phyloP scores from a whole-genome alignment of 2,888 invertebrate genomes.

The Aleiodes testaceus region DNA sequence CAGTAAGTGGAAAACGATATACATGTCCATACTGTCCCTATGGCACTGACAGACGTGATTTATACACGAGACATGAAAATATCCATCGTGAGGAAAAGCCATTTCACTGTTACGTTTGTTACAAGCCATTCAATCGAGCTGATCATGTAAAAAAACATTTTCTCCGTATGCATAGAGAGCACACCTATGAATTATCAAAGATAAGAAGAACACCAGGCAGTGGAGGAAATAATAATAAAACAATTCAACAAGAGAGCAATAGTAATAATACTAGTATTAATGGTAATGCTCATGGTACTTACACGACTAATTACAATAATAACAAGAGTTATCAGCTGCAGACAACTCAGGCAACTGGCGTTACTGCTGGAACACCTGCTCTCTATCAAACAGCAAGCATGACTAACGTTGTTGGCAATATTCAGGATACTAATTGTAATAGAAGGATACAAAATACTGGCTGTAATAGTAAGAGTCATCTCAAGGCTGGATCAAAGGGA shows the following conservation, averaged over 20 bases:
- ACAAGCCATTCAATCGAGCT: conserved; percentile 94
- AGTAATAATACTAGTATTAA: conserved; percentile 48
- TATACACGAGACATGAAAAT: conserved; percentile 93
- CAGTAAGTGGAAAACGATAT: conserved; percentile 80
- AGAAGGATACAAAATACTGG: conserved; percentile 67
- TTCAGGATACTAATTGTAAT: conserved; percentile 59
- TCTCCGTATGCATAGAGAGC: conserved; percentile 91
- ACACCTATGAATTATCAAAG: conserved; percentile 88
- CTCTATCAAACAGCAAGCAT: conserved; percentile 64
- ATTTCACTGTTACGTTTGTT: conserved; percentile 93
- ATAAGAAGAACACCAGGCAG: conserved; percentile 78
- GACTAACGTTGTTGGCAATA: conserved; percentile 59
- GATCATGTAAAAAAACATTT: conserved; percentile 97
- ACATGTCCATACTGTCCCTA: conserved; percentile 92
- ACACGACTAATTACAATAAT: conserved; percentile 59
- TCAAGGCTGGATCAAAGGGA: conserved; percentile 64
- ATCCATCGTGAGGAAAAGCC: conserved; percentile 95
- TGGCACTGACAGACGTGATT: conserved; percentile 91
- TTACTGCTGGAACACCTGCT: conserved; percentile 46
- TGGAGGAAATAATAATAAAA: conserved; percentile 46
- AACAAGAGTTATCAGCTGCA: conserved; percentile 64
- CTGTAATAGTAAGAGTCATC: conserved; percentile 69
- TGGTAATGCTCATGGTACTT: conserved; percentile 53
- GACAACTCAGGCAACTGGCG: conserved; percentile 52
- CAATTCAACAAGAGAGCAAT: conserved; percentile 54